Evolutionary conservation across 2,888 invertebrate genomes (phyloP).

Genomic region (Phorcus lineatus): DNA sequence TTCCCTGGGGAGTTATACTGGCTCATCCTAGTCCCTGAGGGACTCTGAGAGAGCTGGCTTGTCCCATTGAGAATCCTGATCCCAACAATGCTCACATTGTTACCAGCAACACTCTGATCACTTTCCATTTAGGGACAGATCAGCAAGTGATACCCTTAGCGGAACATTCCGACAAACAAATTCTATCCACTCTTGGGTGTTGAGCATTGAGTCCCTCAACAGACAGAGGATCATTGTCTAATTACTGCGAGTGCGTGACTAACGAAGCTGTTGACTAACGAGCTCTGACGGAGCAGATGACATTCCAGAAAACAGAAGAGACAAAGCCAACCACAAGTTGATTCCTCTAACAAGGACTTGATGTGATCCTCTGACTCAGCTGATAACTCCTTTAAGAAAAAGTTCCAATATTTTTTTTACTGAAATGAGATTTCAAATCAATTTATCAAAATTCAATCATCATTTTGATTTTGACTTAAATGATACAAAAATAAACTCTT

Average conservation of each 20-base stretch:
- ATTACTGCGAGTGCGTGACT: constrained; percentile 7
- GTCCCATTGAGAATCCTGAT: neutral
- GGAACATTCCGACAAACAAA: neutral
- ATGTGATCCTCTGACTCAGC: too few relatives aligned
- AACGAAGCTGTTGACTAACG: neutral
- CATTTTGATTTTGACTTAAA: too few relatives aligned
- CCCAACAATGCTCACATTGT: neutral
- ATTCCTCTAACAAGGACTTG: neutral
- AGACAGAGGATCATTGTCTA: neutral
- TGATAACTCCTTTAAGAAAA: too few relatives aligned
- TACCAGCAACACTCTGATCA: neutral
- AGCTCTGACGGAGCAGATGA: neutral
- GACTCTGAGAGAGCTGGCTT: neutral
- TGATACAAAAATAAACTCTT: too few relatives aligned
- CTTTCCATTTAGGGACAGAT: neutral
- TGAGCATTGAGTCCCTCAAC: neutral
- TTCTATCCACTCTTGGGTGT: neutral
- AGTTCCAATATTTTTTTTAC: too few relatives aligned
- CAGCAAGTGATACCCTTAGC: neutral
- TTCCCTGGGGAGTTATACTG: neutral
- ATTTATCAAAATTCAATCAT: too few relatives aligned
- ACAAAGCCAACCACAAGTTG: neutral
- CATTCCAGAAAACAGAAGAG: neutral
- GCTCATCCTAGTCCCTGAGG: neutral
- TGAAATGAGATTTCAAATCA: too few relatives aligned